Evolutionary conservation across 2,113 vertebrate species (phyloP).

Genomic region (Meleagris gallopavo): DNA sequence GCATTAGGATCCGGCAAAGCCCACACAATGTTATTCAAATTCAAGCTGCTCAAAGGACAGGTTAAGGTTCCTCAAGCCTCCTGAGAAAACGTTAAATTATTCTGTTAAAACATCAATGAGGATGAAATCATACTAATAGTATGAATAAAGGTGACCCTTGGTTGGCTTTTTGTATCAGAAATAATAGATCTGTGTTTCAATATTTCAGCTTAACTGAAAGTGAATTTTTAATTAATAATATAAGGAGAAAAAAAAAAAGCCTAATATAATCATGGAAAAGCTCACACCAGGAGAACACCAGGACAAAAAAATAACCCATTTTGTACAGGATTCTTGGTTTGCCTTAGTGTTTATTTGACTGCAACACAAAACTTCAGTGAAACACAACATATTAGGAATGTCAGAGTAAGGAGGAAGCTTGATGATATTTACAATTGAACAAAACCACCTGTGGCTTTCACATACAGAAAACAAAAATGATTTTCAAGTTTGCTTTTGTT

Average conservation of each 20-base stretch:
- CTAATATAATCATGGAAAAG: background rate
- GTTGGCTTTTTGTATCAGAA: background rate
- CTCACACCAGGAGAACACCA: background rate
- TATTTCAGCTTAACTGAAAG: background rate
- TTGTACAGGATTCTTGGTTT: background rate
- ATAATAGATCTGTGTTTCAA: background rate
- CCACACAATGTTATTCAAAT: background rate
- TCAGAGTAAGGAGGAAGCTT: background rate
- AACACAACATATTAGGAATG: background rate
- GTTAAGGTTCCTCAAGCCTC: background rate
- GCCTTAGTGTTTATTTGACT: background rate
- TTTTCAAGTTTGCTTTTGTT: slow-evolving; percentile 18
- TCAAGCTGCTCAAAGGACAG: background rate
- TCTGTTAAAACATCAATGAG: background rate
- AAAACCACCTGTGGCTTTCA: background rate
- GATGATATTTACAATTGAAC: slow-evolving; percentile 17
- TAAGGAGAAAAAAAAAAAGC: background rate
- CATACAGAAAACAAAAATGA: background rate
- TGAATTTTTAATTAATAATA: background rate
- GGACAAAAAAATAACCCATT: background rate
- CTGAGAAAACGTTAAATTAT: background rate
- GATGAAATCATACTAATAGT: background rate
- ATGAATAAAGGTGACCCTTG: background rate
- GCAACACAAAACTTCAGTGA: background rate
- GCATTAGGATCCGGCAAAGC: background rate